A percentile compares a stretch with the other conserved stretches of the same genome.
Evolutionary conservation across 2,888 invertebrate genomes (phyloP).

Genomic region (Cosmorhoe ocellata): DNA sequence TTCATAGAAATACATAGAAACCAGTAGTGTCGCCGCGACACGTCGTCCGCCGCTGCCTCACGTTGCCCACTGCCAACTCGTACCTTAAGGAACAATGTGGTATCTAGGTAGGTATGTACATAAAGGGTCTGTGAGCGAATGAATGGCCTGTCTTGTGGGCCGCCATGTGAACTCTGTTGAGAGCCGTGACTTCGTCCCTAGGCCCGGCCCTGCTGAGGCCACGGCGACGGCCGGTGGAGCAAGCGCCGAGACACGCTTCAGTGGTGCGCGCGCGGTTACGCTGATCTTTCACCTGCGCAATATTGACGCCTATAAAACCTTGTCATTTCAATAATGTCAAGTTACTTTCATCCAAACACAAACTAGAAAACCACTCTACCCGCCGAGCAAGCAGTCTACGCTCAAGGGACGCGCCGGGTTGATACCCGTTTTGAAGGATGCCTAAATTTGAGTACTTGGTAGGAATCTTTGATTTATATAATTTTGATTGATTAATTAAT

Average conservation of each 20-base stretch:
- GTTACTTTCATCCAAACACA: slow-evolving; percentile 78
- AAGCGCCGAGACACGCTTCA: slow-evolving; percentile 78
- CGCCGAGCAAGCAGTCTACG: slow-evolving; percentile 52
- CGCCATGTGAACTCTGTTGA: too few relatives aligned
- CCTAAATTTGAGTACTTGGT: slow-evolving; percentile 68
- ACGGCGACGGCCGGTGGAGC: slow-evolving; percentile 57
- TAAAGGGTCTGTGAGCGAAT: too few relatives aligned
- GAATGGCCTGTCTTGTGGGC: too few relatives aligned
- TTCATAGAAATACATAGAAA: too few relatives aligned
- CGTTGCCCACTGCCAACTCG: too few relatives aligned
- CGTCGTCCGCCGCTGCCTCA: too few relatives aligned
- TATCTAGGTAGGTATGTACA: too few relatives aligned
- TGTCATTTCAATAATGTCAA: slow-evolving; percentile 76
- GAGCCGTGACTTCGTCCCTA: too few relatives aligned
- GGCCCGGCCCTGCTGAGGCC: slow-evolving; percentile 9
- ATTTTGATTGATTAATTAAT: slow-evolving; percentile 18
- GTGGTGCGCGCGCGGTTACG: slow-evolving; percentile 74
- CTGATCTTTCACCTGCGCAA: slow-evolving; percentile 81
- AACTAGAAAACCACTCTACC: slow-evolving; percentile 68
- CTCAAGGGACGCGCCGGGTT: slow-evolving; percentile 59
- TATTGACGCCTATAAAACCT: slow-evolving; percentile 81
- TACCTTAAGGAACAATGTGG: too few relatives aligned
- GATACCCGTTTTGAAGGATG: slow-evolving; percentile 67
- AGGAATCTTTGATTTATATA: slow-evolving; percentile 44
- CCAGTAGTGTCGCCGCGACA: too few relatives aligned